phyloP scores from a whole-genome alignment of 2,888 invertebrate genomes.

The Hirtodrosophila cameraria region DNA sequence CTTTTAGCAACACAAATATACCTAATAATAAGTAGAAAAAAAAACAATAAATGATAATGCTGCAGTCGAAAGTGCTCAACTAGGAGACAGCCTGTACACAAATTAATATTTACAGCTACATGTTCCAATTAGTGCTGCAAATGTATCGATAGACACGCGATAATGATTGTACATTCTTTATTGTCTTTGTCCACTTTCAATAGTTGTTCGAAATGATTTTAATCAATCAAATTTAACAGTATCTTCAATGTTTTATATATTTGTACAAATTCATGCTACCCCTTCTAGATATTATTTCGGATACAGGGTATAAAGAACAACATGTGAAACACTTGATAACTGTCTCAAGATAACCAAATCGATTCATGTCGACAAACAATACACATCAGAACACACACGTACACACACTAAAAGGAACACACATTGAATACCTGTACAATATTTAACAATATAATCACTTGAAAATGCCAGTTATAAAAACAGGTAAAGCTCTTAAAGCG shows the following conservation, averaged over 20 bases:
- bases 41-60: neutral
- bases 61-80: too few relatives aligned
- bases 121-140: too few relatives aligned
- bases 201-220: too few relatives aligned
- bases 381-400: conserved; percentile 26
- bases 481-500: conserved; percentile 39
- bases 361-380: conserved; percentile 57
- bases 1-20: conserved; percentile 10
- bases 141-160: too few relatives aligned
- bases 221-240: too few relatives aligned
- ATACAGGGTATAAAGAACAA: conserved; percentile 5
- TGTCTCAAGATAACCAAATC: conserved; percentile 65
- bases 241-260: too few relatives aligned
- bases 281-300: too few relatives aligned
- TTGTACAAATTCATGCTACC: too few relatives aligned
- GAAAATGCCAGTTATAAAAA: conserved; percentile 63
- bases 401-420: neutral
- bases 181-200: too few relatives aligned
- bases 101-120: too few relatives aligned
- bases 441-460: conserved; percentile 65
- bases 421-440: conserved; percentile 9
- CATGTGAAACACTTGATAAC: conserved; percentile 66
- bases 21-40: conserved; percentile 12
- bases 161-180: too few relatives aligned
- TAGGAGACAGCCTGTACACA: too few relatives aligned